phyloP scores from a whole-genome alignment of 2,797 vertebrate species.

The Cynopterus sphinx region DNA sequence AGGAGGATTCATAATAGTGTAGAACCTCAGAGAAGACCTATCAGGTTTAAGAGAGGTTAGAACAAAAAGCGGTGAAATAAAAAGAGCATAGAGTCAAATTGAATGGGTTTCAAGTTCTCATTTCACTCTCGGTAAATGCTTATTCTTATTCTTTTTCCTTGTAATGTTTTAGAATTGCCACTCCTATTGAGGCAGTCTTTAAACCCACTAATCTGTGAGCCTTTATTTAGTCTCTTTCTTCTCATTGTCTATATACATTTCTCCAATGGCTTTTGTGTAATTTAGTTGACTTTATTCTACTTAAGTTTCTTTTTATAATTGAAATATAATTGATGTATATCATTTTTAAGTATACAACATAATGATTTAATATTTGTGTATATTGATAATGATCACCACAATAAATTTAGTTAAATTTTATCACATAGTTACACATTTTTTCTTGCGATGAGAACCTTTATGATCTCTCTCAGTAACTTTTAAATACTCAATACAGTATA shows the following conservation, averaged over 20 bases:
- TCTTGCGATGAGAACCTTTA: background rate
- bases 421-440: background rate
- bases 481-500: background rate
- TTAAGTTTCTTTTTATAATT: background rate
- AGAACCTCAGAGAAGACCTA: background rate
- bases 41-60: background rate
- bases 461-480: background rate
- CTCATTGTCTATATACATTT: background rate
- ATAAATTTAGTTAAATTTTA: background rate
- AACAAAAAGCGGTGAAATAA: background rate
- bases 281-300: background rate
- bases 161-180: background rate
- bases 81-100: background rate
- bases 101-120: background rate
- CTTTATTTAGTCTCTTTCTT: background rate
- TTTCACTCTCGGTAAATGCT: background rate
- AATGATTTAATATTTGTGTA: background rate
- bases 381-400: background rate
- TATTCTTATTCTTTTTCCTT: background rate
- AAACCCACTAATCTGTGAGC: background rate
- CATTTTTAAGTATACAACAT: background rate
- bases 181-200: background rate
- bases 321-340: background rate
- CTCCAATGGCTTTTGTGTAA: background rate
- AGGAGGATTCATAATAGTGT: background rate